These are phyloP conservation scores for Sebastes glaucus DNA, from an alignment of 2,797 vertebrate genomes.

Conservation along the genomic window DNA sequence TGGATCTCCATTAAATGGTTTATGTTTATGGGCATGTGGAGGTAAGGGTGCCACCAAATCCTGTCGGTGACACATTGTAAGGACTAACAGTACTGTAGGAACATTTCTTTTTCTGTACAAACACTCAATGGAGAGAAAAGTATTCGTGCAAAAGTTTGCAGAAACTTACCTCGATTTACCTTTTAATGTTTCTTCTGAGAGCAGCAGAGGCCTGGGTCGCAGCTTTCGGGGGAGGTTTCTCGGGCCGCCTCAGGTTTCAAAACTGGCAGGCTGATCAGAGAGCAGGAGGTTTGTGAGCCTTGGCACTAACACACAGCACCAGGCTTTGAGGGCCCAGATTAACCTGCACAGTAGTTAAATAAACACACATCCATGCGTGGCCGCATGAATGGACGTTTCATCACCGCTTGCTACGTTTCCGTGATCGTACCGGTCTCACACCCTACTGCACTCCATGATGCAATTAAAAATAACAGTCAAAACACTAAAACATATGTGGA, in stretches of 20 bases:
- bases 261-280: conserved; percentile 74
- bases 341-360: conserved; percentile 77
- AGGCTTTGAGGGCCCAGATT: conserved; percentile 74
- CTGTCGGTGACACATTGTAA: conserved; percentile 36
- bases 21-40: conserved; percentile 48
- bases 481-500: conserved; percentile 46
- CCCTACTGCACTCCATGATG: conserved; percentile 62
- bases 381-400: conserved; percentile 76
- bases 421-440: conserved; percentile 54
- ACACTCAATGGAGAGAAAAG: conserved; percentile 37
- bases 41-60: conserved; percentile 55
- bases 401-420: conserved; percentile 63
- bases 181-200: conserved; percentile 17
- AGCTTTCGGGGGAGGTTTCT: conserved; percentile 46
- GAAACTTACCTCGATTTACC: conserved; percentile 45
- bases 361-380: conserved; percentile 69
- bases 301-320: conserved; percentile 65
- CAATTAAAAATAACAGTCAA: conserved; percentile 63
- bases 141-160: conserved; percentile 50
- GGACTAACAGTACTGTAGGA: conserved; percentile 5
- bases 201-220: conserved; percentile 17
- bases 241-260: conserved; percentile 65
- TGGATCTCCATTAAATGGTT: conserved; percentile 47
- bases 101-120: conserved; percentile 16
- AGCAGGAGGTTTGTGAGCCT: conserved; percentile 68